Evolutionary conservation across 2,888 invertebrate genomes (phyloP).

Genomic region (Monochamus alternatus): DNA sequence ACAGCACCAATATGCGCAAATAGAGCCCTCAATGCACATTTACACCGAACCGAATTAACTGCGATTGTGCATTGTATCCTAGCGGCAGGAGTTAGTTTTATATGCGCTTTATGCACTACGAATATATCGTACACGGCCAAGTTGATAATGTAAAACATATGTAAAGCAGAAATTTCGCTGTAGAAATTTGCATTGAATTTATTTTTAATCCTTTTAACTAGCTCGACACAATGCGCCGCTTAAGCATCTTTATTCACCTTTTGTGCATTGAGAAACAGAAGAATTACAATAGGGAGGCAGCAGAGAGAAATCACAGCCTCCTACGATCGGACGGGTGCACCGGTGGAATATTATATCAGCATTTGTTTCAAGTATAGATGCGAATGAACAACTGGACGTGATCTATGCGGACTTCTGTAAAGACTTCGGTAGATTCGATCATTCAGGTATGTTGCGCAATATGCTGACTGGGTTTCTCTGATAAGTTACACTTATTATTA

Average conservation of each 20-base stretch:
- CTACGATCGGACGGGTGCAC: slow-evolving; percentile 1
- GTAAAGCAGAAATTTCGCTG: slow-evolving; percentile 53
- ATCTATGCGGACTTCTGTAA: no score
- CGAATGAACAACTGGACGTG: no score
- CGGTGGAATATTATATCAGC: background rate
- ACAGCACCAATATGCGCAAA: background rate
- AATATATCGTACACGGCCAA: slow-evolving; percentile 34
- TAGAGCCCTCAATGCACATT: background rate
- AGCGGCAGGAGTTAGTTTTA: slow-evolving; percentile 28
- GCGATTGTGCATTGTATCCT: background rate
- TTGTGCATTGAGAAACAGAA: slow-evolving; percentile 37
- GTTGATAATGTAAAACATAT: slow-evolving; percentile 51
- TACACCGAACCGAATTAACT: background rate
- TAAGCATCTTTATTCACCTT: slow-evolving; percentile 46
- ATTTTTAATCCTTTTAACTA: slow-evolving; percentile 49
- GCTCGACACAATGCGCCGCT: slow-evolving; percentile 42
- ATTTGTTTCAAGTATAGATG: no score
- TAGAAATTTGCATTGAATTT: slow-evolving; percentile 59
- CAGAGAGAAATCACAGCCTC: slow-evolving; percentile 23
- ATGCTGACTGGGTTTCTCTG: no score
- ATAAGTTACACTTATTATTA: no score
- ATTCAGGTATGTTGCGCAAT: no score
- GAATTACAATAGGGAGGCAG: slow-evolving; percentile 17
- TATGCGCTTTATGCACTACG: slow-evolving; percentile 26
- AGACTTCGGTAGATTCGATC: no score